Base-by-base conservation (phyloP, 1,140 invertebrate species). In the Drosophila sucinea region DNA sequence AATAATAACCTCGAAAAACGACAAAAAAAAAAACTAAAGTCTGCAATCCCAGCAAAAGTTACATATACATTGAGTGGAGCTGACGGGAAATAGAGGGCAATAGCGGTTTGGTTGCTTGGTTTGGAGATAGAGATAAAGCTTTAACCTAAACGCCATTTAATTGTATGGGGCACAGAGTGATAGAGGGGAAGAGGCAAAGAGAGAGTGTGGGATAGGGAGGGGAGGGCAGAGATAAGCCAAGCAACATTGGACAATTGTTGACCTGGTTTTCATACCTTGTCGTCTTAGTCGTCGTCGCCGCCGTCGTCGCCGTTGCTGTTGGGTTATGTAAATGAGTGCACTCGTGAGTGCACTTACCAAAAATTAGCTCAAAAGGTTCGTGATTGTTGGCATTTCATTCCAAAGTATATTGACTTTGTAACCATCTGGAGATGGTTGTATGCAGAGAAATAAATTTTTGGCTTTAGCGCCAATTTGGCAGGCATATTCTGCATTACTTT, bases 271-370 rank as follows among this genome's bases (percentile, higher is more conserved):
- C 72, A 78, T 60, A 11, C 17, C 54, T 35, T 4, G 17, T 54
- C 17, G 8, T 25, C 55, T 32, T 33, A 27, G 54, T 25, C 3
- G 7, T 10, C 10, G 33, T 32, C 8, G 73, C 27, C n/a, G 51
- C n/a, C 32, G 40, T 29, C 27, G 30, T 32, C 8, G 32, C 4
- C 40, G 56, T 17, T 44, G 51, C 10, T 38, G 60, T 44, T 38
- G 64, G 66, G 61, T 79, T 79, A 79, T 79, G 77, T 79, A 79
- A 79, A 79, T 79, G 73, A 79, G 60, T 79, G 77, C 77, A 79
- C 66, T 79, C 74, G 77, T 79, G 70, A 79, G 70, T 79, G 77
- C 77, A 79, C 77, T 79, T 63, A 75, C 66, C 61, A 77, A 57
- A 79, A 73, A 73, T 73, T 63, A 67, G 69, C 77, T 77, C 56